Conservation (phyloP, 2,797 vertebrate species). For the Manis crassicaudata region DNA sequence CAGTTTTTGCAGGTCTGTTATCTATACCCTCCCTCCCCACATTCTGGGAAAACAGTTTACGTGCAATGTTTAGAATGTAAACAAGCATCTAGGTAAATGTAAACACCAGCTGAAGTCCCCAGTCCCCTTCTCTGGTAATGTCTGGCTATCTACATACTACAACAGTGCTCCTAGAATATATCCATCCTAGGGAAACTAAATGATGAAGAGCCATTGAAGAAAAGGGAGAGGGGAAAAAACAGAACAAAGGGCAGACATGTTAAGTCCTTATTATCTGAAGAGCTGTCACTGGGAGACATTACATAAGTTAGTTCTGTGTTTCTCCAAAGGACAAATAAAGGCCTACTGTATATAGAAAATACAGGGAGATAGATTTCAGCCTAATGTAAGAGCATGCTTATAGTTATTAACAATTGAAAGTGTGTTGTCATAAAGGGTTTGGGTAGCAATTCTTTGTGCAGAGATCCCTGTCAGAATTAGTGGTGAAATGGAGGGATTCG, state of each 20-base stretch:
- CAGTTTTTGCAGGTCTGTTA: no score
- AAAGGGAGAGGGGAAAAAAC: neutral
- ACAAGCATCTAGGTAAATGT: no score
- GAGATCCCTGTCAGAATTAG: neutral
- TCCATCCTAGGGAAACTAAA: neutral
- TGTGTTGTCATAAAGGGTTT: neutral
- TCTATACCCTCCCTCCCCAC: no score
- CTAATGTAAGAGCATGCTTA: neutral
- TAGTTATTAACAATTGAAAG: neutral
- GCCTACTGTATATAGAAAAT: neutral
- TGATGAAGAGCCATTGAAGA: neutral
- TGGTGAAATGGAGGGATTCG: neutral
- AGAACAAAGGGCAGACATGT: neutral
- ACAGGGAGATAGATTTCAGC: neutral
- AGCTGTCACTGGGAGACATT: neutral
- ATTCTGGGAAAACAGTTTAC: no score
- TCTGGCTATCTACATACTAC: no score
- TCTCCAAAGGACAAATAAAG: conserved; percentile 25
- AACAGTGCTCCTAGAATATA: neutral
- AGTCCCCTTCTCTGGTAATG: no score
- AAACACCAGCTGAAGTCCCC: no score
- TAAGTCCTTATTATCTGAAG: neutral
- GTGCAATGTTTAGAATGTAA: no score
- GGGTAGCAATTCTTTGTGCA: neutral
- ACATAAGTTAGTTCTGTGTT: neutral